Conservation (phyloP, 2,113 vertebrate genomes). For the Elachura formosa region DNA sequence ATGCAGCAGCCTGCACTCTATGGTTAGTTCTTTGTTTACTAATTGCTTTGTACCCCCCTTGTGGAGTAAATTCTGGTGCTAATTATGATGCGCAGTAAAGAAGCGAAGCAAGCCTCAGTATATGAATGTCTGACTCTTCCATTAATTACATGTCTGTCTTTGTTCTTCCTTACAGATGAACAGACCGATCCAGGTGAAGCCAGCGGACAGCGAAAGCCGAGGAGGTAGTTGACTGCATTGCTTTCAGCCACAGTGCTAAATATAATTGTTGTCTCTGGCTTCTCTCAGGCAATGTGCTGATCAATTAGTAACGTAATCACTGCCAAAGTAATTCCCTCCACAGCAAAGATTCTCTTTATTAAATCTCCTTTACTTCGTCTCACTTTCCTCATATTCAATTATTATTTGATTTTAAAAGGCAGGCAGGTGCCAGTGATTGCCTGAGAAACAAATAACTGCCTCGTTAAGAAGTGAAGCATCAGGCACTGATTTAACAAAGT, state of each 20-base stretch:
- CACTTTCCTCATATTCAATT: conserved; percentile 70
- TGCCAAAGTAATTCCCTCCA: conserved; percentile 64
- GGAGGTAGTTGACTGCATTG: conserved; percentile 92
- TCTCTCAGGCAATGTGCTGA: conserved; percentile 61
- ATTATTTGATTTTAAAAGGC: conserved; percentile 74
- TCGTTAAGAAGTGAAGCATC: conserved; percentile 52
- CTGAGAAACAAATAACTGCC: conserved; percentile 69
- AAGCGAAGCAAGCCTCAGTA: neutral
- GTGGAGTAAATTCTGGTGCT: neutral
- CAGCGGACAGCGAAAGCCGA: conserved; percentile 97
- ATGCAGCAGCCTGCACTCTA: neutral
- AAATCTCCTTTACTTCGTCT: conserved; percentile 65
- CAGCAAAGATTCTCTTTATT: conserved; percentile 68
- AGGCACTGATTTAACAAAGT: conserved; percentile 47
- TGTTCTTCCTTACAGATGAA: conserved; percentile 88
- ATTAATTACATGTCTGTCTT: neutral
- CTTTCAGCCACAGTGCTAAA: conserved; percentile 64
- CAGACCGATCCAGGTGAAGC: conserved; percentile 99
- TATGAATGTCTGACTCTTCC: neutral
- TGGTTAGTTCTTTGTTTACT: neutral
- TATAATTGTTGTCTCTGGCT: conserved; percentile 66
- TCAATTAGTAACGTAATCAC: conserved; percentile 71
- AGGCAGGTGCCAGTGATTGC: conserved; percentile 61
- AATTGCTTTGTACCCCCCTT: neutral
- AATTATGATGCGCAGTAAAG: neutral